Evolutionary conservation across 2,888 invertebrate species (phyloP), one percentile per base, ranked within the genome.

Genomic region (Pilophorus perplexus): DNA sequence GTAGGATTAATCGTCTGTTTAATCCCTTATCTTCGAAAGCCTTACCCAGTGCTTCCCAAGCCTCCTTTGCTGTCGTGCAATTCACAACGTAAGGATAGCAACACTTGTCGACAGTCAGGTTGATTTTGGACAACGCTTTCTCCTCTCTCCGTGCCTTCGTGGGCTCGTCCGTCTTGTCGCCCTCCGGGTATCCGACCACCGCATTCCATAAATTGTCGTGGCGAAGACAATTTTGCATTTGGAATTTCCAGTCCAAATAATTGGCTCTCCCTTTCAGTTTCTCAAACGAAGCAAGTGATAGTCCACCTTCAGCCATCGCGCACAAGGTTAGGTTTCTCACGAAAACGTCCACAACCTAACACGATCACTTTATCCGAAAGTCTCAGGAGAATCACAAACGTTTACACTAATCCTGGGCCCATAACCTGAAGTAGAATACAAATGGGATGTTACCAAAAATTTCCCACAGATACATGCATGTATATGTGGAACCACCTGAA

Each of bases 21-120:
- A 55, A 20, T 1, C 55, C 55, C 14, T 38, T 38, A 12, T 55
- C 55, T 20, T 55, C 55, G 18, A 38, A 55, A 1, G 55, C 55
- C 4, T 38, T 18, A 3, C 8, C 12, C 12, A 55, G 14, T 1
- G 22, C 8, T 1, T 23, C 14, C 46, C 46, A 46, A 2, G 46
- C 46, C 1, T 46, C 46, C 2, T 1, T 10, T 3, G 38, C 23
- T 1, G 38, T 38, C 25, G 8, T 16, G 1, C 16, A 28, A 16
- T 12, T 38, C n/a, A 22, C 38, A 5, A 55, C 23, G 5, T 46
- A 25, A 10, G 55, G 55, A 22, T 12, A 55, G 14, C 16, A 5
- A 1, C 23, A 1, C 25, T 55, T 55, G 2, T 55, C 55, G 8
- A 55, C 6, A 1, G 14, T 12, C 2, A 55, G 40, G 38, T 38